Base-by-base conservation (phyloP, 2,113 vertebrate species). In the Cheilinus undulatus region DNA sequence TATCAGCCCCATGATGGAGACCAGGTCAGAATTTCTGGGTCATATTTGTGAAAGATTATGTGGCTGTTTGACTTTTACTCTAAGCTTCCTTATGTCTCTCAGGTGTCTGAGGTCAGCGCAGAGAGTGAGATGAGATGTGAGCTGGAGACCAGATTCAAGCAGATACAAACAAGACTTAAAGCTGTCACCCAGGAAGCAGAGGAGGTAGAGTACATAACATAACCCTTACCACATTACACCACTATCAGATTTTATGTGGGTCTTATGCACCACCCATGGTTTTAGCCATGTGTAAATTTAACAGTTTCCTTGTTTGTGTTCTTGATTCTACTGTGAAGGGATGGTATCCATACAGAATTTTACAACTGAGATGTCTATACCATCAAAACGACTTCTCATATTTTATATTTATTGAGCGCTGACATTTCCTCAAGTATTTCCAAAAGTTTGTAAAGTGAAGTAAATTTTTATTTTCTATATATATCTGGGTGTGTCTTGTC, bases 1-100 rank as follows among this genome's bases (percentile, higher is more conserved):
- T 96, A 95, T 83, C 95, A 95, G 58, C 95, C 96, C 2, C 95
- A 97, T 0, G 95, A 96, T 2, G 95, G 93, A 1, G 96, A 97
- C 84, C 93, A 95, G 95, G 96, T 97, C 40, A 9, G 75, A n/a
- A n/a, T 36, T 2, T 52, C 46, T 60, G 38, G 13, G 69, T 20
- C 59, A 22, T 40, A 23, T 13, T 45, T 45, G 4, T 5, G 19
- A 22, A 14, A 6, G 30, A 19, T 22, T 43, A 23, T 30, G 52
- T 15, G 1, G 49, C 7, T n/a, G 26, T 28, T 42, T 32, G 4
- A 15, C 27, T 38, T 14, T 36, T 52, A 27, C 17, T 67, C 17
- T 4, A 42, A 17, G 1, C 11, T 32, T 38, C 17, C 2, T 22
- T 43, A 13, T 82, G 42, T 23, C 5, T 42, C 8, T 3, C 79